Base-by-base conservation (phyloP, 1,140 invertebrate genomes). In the Nebria ingens region DNA sequence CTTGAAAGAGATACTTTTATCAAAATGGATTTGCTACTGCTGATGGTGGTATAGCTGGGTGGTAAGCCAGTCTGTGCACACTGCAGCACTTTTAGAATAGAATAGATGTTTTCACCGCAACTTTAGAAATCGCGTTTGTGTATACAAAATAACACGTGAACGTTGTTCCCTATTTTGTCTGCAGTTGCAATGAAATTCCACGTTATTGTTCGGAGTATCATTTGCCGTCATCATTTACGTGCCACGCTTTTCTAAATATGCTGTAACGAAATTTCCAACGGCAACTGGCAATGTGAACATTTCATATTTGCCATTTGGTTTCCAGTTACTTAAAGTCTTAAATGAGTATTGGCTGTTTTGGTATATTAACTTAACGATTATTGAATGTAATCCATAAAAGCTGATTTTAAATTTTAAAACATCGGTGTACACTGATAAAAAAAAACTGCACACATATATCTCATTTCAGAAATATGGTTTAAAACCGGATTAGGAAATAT, bases 1-100 rank as follows among this genome's bases (percentile, higher is more conserved):
- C 40, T 45, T 45, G 40, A 45, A 45, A 45, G 40, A 45, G 40
- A 45, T 45, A 45, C 40, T 17, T 45, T 45, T 45, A 45, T 45
- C 40, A 17, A 45, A 45, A 17, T 17, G 40, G 40, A 45, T 45
- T 45, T 45, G 6, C 25, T 34, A 9, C 9, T 45, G 40, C 9
- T 45, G 15, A n/a, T n/a, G n/a, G n/a, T n/a, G n/a, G n/a, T n/a
- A n/a, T n/a, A 12, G 40, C 15, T 17, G 40, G 9, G 40, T 45
- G 15, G 25, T 13, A 29, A 29, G 13, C 25, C 13, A 4, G 13
- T 4, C 6, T 17, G 15, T 11, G 40, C 6, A 9, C 6, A 45
- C 6, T 17, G 15, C 9, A 45, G 15, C 40, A 45, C 40, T 11
- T 45, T 11, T 17, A 45, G 40, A 29, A 45, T 34, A n/a, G 25